Conservation (phyloP, 2,888 invertebrate species). For the Pseudococcus longispinus region DNA sequence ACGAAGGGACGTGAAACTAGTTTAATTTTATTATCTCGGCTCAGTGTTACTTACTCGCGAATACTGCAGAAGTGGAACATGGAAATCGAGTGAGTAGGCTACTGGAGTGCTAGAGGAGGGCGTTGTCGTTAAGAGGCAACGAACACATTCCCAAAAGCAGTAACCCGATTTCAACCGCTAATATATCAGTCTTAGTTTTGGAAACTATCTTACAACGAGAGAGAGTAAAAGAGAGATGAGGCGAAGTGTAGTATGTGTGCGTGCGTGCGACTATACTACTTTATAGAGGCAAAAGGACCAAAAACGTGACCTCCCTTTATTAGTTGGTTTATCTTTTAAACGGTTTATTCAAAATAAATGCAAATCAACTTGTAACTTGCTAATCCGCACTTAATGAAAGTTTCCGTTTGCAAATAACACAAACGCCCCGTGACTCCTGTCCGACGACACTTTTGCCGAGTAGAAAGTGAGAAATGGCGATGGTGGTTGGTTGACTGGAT, state of each 20-base stretch:
- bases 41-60: neutral
- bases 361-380: slow-evolving; percentile 45
- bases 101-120: neutral
- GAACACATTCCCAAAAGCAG: slow-evolving; percentile 16
- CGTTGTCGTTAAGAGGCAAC: slow-evolving; percentile 7
- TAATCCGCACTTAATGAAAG: slow-evolving; percentile 44
- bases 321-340: slow-evolving; percentile 43
- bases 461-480: neutral
- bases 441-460: neutral
- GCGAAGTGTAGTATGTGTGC: no score
- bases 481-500: no score
- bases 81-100: neutral
- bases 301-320: slow-evolving; percentile 40
- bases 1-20: neutral
- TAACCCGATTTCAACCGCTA: slow-evolving; percentile 31
- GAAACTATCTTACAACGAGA: neutral
- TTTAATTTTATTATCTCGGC: slow-evolving; percentile 23
- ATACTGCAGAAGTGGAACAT: neutral
- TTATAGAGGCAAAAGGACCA: neutral
- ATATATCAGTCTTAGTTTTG: slow-evolving; percentile 22
- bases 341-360: slow-evolving; percentile 40
- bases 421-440: neutral
- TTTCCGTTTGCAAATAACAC: slow-evolving; percentile 36
- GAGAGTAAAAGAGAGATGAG: no score
- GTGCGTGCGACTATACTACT: neutral